These are phyloP conservation scores for Drosophila ficusphila DNA, from an alignment of 1,140 invertebrate genomes.

Conservation along the genomic window DNA sequence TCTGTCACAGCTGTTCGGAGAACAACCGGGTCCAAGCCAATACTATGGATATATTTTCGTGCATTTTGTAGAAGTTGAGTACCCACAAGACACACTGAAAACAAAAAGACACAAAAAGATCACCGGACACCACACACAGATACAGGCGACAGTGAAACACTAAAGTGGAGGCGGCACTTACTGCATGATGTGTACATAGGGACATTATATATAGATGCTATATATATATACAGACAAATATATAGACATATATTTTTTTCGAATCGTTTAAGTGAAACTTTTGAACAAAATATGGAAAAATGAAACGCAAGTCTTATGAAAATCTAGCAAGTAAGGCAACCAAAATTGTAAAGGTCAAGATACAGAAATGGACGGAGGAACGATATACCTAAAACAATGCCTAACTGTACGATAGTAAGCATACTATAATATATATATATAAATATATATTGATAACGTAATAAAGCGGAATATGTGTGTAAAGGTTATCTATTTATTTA, in stretches of 20 bases:
- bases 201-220: slow-evolving; percentile 28
- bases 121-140: slow-evolving; percentile 19
- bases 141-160: slow-evolving; percentile 6
- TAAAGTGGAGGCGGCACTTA: slow-evolving; percentile 22
- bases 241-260: slow-evolving; percentile 67
- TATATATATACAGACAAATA: slow-evolving; percentile 20
- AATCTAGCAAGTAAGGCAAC: slow-evolving; percentile 72
- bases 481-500: slow-evolving; percentile 61
- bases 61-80: slow-evolving; percentile 55
- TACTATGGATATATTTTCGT: slow-evolving; percentile 71
- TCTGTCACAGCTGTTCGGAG: slow-evolving; percentile 66
- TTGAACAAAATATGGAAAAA: slow-evolving; percentile 70
- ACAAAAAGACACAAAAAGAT: slow-evolving; percentile 7
- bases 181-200: slow-evolving; percentile 41
- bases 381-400: slow-evolving; percentile 49
- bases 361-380: slow-evolving; percentile 12
- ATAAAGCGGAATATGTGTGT: slow-evolving; percentile 31
- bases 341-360: slow-evolving; percentile 68
- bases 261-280: slow-evolving; percentile 66
- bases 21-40: slow-evolving; percentile 77
- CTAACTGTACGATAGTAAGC: slow-evolving; percentile 39
- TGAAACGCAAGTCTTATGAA: slow-evolving; percentile 83
- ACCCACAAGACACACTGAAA: slow-evolving; percentile 8
- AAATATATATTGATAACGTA: slow-evolving; percentile 23
- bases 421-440: slow-evolving; percentile 16